Evolutionary conservation across 2,113 vertebrate genomes (phyloP).

Genomic region (Catharus minimus): DNA sequence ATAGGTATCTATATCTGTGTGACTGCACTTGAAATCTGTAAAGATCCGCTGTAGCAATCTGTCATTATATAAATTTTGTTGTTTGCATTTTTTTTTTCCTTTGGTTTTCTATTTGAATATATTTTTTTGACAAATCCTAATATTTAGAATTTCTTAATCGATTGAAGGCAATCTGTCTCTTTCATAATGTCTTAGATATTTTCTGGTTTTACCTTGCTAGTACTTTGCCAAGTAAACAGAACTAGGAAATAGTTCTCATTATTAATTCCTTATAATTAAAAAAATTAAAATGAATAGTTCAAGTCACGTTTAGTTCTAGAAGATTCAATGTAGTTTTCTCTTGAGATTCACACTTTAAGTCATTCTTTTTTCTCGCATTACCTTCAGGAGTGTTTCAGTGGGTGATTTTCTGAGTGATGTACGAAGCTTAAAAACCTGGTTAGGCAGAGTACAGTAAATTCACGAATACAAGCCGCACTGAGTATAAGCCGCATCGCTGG

Average conservation of each 20-base stretch:
- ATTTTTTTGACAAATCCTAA: background rate
- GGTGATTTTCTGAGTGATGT: background rate
- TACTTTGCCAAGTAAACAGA: background rate
- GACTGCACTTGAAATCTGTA: background rate
- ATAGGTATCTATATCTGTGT: background rate
- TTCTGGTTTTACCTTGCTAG: background rate
- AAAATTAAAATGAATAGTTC: background rate
- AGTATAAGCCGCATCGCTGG: no score
- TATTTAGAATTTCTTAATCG: background rate
- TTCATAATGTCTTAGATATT: background rate
- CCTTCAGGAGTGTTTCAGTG: background rate
- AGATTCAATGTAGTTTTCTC: background rate
- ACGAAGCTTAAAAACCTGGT: background rate
- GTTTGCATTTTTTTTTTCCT: background rate
- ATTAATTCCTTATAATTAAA: background rate
- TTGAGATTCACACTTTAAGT: background rate
- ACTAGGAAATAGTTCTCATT: background rate
- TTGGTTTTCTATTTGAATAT: background rate
- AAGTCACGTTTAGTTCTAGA: background rate
- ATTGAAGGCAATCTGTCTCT: background rate
- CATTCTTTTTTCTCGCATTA: background rate
- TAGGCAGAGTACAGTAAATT: background rate
- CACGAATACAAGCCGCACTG: no score
- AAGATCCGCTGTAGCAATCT: background rate
- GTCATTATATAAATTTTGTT: background rate